Conservation (phyloP, 2,113 vertebrate species). For the Hippocampus barbouri region DNA sequence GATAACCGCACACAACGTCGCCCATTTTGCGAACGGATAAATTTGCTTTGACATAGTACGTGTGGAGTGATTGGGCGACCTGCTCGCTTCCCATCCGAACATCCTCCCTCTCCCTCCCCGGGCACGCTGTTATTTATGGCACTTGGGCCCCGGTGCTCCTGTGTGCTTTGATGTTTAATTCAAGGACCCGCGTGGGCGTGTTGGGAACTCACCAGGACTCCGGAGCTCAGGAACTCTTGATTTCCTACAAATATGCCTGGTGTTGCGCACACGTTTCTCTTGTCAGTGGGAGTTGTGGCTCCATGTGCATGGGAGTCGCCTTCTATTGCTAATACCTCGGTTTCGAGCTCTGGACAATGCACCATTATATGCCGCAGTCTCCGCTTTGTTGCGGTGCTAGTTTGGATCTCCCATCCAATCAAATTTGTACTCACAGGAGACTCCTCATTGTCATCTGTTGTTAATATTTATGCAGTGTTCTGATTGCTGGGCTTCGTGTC, state of each 20-base stretch:
- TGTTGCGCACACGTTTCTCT: conserved; percentile 44
- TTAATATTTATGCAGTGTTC: not conserved
- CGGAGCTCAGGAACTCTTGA: conserved; percentile 60
- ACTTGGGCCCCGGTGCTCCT: conserved; percentile 62
- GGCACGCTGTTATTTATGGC: conserved; percentile 69
- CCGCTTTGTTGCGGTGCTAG: not conserved
- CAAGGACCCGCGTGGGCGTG: conserved; percentile 68
- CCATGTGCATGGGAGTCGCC: not conserved
- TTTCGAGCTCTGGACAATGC: not conserved
- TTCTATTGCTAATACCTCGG: not conserved
- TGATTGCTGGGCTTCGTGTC: not conserved
- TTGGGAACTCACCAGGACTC: conserved; percentile 61
- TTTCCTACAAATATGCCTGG: conserved; percentile 64
- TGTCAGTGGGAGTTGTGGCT: not conserved
- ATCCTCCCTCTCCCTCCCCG: conserved; percentile 62
- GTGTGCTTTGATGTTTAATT: conserved; percentile 76
- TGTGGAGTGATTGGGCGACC: conserved; percentile 69
- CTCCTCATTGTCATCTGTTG: not conserved
- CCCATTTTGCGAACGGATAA: conserved; percentile 75
- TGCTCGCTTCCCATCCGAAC: conserved; percentile 68
- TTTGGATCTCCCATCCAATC: not conserved
- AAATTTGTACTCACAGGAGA: not conserved
- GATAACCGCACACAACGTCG: conserved; percentile 67
- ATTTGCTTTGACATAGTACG: conserved; percentile 67
- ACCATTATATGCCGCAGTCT: no score